Conservation (phyloP, 2,113 vertebrate species). For the Clinocottus analis region DNA sequence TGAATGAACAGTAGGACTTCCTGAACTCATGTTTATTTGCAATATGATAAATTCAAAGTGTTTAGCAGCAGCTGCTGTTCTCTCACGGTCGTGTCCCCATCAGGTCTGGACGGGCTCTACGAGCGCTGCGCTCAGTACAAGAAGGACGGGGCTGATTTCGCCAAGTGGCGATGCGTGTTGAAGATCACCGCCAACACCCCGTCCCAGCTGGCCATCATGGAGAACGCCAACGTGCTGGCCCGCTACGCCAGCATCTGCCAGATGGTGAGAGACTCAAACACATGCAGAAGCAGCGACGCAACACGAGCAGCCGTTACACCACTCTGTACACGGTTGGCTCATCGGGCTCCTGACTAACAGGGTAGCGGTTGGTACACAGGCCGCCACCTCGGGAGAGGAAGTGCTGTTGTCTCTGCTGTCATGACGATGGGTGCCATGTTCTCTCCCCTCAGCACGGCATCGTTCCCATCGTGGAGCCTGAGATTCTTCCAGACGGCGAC, state of each 20-base stretch:
- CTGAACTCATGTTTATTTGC: not conserved
- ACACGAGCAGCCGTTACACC: constrained; percentile 3
- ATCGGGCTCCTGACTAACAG: not conserved
- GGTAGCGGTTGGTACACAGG: constrained; percentile 9
- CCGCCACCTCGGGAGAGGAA: constrained; percentile 1
- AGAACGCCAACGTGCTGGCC: constrained; percentile 89
- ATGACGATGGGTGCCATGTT: not conserved
- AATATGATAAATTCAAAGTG: not conserved
- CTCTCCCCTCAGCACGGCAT: constrained; percentile 84
- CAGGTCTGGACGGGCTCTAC: constrained; percentile 84
- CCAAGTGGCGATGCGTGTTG: constrained; percentile 90
- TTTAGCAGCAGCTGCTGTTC: not conserved
- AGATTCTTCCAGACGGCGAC: constrained; percentile 90
- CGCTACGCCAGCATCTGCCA: constrained; percentile 89
- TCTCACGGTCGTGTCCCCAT: not conserved
- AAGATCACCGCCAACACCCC: constrained; percentile 88
- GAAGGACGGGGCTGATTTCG: constrained; percentile 91
- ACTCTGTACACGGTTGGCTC: not conserved
- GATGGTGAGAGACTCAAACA: constrained; percentile 62
- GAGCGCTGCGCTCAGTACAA: constrained; percentile 91
- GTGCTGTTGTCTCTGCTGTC: constrained; percentile 33
- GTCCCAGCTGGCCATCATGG: constrained; percentile 83
- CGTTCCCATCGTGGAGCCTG: constrained; percentile 91
- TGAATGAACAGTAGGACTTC: not conserved
- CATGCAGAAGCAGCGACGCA: not conserved